A percentile compares a stretch with the other conserved stretches of the same genome.
phyloP scores from a whole-genome alignment of 2,888 invertebrate species.

The Eubasilissa splendida region DNA sequence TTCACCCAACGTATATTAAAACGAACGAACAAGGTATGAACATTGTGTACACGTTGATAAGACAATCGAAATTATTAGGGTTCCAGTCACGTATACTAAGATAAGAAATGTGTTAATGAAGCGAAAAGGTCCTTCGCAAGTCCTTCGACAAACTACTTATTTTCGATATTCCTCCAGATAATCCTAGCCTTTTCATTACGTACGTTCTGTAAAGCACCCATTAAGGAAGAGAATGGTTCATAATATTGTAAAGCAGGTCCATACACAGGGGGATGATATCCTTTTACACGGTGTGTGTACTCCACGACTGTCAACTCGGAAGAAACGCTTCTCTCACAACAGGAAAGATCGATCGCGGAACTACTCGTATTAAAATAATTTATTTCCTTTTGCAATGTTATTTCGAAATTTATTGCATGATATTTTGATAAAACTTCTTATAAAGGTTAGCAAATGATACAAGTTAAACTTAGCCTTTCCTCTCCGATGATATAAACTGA shows the following conservation, averaged over 20 bases:
- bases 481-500: no score
- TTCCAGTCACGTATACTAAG: constrained; percentile 35
- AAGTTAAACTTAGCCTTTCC: no score
- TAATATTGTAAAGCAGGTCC: constrained; percentile 1
- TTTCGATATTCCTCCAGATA: constrained; percentile 34
- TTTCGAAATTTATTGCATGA: no score
- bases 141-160: constrained; percentile 38
- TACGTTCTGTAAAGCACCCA: constrained; percentile 15
- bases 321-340: not conserved
- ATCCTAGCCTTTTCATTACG: constrained; percentile 31
- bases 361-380: not conserved
- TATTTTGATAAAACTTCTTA: no score
- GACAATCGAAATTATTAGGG: constrained; percentile 27
- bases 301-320: not conserved
- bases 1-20: not conserved
- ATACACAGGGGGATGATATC: not conserved
- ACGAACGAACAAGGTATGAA: constrained; percentile 6
- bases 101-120: constrained; percentile 47
- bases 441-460: no score
- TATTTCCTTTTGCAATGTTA: no score
- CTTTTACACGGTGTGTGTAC: no score
- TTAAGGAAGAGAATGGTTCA: not conserved
- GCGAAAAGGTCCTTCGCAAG: constrained; percentile 38
- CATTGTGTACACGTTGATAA: constrained; percentile 19
- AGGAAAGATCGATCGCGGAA: not conserved